Percentiles rank a stretch among this genome's conserved stretches.
These are phyloP conservation scores for Darevskia nairensis DNA, from an alignment of 2,797 vertebrate species.

Conservation along the genomic window DNA sequence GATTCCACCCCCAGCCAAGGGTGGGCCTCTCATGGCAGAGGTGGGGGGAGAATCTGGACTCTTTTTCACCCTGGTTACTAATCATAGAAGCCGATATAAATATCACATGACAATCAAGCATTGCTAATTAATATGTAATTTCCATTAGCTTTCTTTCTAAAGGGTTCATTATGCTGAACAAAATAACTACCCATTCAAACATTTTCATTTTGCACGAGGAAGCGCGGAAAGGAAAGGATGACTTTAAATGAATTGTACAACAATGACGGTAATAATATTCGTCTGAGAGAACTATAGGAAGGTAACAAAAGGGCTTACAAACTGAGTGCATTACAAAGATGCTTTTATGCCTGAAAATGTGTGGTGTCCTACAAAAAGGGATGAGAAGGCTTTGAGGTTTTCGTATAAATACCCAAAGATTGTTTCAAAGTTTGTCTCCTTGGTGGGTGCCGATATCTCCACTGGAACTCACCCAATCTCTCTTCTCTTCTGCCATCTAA, in stretches of 20 bases:
- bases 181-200: slow-evolving; percentile 65
- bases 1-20: background rate
- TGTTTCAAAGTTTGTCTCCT: slow-evolving; percentile 28
- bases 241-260: slow-evolving; percentile 62
- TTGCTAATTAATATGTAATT: slow-evolving; percentile 65
- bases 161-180: slow-evolving; percentile 59
- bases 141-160: slow-evolving; percentile 57
- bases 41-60: slow-evolving; percentile 22
- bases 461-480: accelerated
- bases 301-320: slow-evolving; percentile 65
- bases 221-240: slow-evolving; percentile 36
- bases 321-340: slow-evolving; percentile 61
- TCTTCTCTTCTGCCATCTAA: background rate
- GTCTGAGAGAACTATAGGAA: slow-evolving; percentile 62
- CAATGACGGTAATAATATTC: slow-evolving; percentile 61
- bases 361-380: slow-evolving; percentile 48
- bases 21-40: background rate
- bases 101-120: slow-evolving; percentile 40
- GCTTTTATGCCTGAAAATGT: slow-evolving; percentile 64
- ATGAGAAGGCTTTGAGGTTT: slow-evolving; percentile 35
- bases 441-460: slow-evolving; percentile 8
- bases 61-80: background rate
- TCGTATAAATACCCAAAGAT: slow-evolving; percentile 49
- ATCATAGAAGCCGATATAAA: slow-evolving; percentile 47
- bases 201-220: slow-evolving; percentile 50